These are phyloP conservation scores for Varanus salvator DNA, from an alignment of 2,113 vertebrate genomes.

Conservation along the genomic window DNA sequence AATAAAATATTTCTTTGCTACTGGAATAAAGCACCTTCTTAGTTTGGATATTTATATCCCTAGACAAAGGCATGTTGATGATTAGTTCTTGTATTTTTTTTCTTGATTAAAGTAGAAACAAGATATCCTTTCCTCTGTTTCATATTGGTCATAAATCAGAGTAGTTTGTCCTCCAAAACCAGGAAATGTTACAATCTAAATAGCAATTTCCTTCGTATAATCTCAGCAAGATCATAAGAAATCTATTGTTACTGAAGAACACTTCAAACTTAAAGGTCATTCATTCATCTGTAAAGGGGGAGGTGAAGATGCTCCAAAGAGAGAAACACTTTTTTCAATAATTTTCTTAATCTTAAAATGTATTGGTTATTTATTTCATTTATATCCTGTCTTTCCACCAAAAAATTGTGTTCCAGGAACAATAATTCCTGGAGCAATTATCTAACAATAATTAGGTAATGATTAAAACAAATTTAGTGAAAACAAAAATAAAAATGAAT, in stretches of 20 bases:
- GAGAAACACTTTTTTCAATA: neutral
- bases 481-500: too few relatives aligned
- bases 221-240: neutral
- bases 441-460: too few relatives aligned
- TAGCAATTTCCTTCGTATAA: constrained; percentile 17
- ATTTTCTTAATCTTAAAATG: neutral
- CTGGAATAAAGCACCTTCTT: neutral
- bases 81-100: neutral
- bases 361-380: neutral
- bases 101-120: constrained; percentile 23
- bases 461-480: too few relatives aligned
- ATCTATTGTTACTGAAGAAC: constrained; percentile 20
- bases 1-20: neutral
- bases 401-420: too few relatives aligned
- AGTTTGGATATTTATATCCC: constrained; percentile 4
- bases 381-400: neutral
- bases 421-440: too few relatives aligned
- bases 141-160: constrained; percentile 26
- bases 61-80: neutral
- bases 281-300: neutral
- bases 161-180: constrained; percentile 5
- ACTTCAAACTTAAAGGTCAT: neutral
- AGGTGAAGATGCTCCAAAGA: neutral
- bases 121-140: constrained; percentile 5
- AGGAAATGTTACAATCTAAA: constrained; percentile 7